Base-by-base conservation (phyloP, 2,113 vertebrate species). In the Felis chaus region DNA sequence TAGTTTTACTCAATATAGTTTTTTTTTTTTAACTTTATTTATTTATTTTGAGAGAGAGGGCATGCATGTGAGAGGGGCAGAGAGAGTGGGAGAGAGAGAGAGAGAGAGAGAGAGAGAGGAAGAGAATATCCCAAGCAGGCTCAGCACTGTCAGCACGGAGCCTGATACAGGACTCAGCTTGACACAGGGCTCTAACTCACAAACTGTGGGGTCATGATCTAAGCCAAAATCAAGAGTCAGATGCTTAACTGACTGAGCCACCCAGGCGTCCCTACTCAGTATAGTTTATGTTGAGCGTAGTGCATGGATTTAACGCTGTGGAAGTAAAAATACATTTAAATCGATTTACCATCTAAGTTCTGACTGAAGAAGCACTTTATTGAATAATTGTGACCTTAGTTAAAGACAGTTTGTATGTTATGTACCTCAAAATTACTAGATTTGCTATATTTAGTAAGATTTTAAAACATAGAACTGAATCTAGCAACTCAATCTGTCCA, bases 401-500 rank as follows among this genome's bases (percentile, higher is more conserved):
- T 88, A 94, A 89, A 78, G 29, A 83, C 27, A 71, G 18, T 85
- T 94, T 41, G 19, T 88, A 36, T 76, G 63, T 50, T 73, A 74
- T 65, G 3, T 53, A 84, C 31, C 86, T 95, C 48, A 92, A 16
- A 92, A 21, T 89, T 94, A 68, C 12, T 74, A 87, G 33, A 76
- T 74, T 93, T 83, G 39, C n/a, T 89, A 55, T 21, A 31, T 92
- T 85, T 89, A 92, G 84, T 93, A 55, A 95, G 1, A 68, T 41
- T 83, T 88, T 74, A 83, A 89, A 95, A 86, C 33, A 18, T 36
- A 95, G 29, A 94, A 66, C 63, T 81, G 18, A 84, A 48, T 80
- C 33, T 89, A 66, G 41, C 29, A 86, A 86, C 14, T 89, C 31
- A 76, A 66, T 85, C 65, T 41, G 23, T 73, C 19, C 57, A 39